Conservation (phyloP, 2,888 invertebrate genomes). For the Spilosoma lubricipeda region DNA sequence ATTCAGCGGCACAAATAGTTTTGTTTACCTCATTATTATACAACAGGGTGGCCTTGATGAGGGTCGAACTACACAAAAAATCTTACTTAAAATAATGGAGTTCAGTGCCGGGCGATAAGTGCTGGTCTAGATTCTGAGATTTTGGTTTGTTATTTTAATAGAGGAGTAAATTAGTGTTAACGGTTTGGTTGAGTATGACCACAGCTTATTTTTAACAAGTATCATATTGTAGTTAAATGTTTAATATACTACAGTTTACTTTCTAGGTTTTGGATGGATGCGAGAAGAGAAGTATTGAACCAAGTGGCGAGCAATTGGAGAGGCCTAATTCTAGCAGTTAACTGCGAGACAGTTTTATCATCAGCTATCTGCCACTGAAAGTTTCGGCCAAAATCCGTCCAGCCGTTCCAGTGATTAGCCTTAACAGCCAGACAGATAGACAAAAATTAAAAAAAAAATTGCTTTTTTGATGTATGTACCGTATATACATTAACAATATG, state of each 20-base stretch:
- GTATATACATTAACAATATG: too few relatives aligned
- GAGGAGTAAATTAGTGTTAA: neutral
- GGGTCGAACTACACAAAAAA: slow-evolving; percentile 8
- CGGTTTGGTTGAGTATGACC: neutral
- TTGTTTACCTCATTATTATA: slow-evolving; percentile 21
- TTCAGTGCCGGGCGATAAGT: neutral
- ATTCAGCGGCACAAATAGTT: slow-evolving; percentile 15
- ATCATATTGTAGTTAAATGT: neutral
- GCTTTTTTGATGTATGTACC: too few relatives aligned
- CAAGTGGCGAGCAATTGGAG: too few relatives aligned
- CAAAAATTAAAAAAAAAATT: too few relatives aligned
- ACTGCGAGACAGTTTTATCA: too few relatives aligned
- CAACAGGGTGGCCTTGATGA: slow-evolving; percentile 3
- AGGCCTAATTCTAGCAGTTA: too few relatives aligned
- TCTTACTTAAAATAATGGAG: slow-evolving; percentile 15
- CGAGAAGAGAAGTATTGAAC: too few relatives aligned
- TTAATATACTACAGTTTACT: neutral
- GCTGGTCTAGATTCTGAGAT: neutral
- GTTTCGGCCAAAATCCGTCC: too few relatives aligned
- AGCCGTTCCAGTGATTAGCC: too few relatives aligned
- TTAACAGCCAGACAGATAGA: too few relatives aligned
- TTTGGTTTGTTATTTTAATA: neutral
- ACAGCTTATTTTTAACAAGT: neutral
- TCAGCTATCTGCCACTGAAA: too few relatives aligned
- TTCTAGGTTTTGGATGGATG: too few relatives aligned